A percentile compares a stretch with the other conserved stretches of the same genome.
Evolutionary conservation across 2,113 vertebrate genomes (phyloP).

Genomic region (Sapayoa aenigma): DNA sequence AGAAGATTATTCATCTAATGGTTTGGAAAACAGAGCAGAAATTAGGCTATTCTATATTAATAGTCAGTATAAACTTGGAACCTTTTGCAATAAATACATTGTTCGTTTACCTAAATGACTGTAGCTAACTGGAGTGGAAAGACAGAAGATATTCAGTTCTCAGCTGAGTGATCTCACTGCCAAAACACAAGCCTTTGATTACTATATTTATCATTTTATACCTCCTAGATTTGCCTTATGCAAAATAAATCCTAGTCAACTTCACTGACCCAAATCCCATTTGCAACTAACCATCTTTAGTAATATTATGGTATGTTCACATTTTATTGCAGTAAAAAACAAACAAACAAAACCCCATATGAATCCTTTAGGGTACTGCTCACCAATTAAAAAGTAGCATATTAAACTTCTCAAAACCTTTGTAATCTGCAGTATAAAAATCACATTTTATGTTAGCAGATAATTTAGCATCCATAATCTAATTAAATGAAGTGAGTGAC

Average conservation of each 20-base stretch:
- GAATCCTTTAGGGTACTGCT: conserved; percentile 73
- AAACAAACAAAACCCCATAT: not conserved
- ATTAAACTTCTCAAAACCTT: conserved; percentile 78
- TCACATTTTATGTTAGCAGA: conserved; percentile 76
- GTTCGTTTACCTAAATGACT: conserved; percentile 44
- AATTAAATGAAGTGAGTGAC: conserved; percentile 80
- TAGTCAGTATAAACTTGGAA: conserved; percentile 13
- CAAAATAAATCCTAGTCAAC: conserved; percentile 64
- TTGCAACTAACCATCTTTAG: conserved; percentile 63
- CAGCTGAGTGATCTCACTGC: conserved; percentile 6
- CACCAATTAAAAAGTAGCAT: conserved; percentile 76
- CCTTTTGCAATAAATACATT: conserved; percentile 4
- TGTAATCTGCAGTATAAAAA: conserved; percentile 79
- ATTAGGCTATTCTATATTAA: conserved; percentile 26
- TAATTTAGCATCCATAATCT: conserved; percentile 79
- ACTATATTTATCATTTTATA: conserved; percentile 43
- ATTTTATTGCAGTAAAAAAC: conserved; percentile 62
- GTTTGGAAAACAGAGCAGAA: conserved; percentile 49
- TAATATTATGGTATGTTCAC: conserved; percentile 31
- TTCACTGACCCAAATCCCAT: conserved; percentile 73
- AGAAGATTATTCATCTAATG: conserved; percentile 39
- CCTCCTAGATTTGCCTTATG: conserved; percentile 31
- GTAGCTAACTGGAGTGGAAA: conserved; percentile 26
- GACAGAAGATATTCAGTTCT: conserved; percentile 40
- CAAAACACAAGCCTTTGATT: conserved; percentile 23